Base-by-base conservation (phyloP, 1,140 invertebrate genomes). In the Calephelis virginiensis region DNA sequence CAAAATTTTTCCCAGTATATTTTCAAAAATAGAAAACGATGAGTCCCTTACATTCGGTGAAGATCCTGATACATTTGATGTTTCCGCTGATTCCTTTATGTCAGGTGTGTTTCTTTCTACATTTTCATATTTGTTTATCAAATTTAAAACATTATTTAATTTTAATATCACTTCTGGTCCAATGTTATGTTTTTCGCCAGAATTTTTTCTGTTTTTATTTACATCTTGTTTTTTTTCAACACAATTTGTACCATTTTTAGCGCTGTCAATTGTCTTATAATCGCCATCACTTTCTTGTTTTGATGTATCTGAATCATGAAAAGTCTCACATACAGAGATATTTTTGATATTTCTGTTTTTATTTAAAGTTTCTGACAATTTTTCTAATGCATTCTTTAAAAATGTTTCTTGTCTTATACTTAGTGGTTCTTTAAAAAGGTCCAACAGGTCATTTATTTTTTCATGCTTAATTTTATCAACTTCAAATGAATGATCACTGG, bases 381-480 rank as follows among this genome's bases (percentile, higher is more conserved):
- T 80, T 74, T 83, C 78, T 60, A 90, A 74, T 61, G 85, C 84
- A 72, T 78, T 83, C 72, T 88, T 90, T 10, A 90, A 61, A 62
- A 90, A 88, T 3, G 14, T 70, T 78, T 90, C 88, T 74, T 90
- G 86, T 67, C 83, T 80, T 40, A 86, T 66, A 71, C 78, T 86
- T 11, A 89, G 63, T 10, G 88, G 88, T 70, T 88, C 85, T 68
- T 90, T 88, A 68, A 90, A 90, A 47, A 90, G 69, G 13, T 88
- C 84, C 6, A 90, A 40, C 38, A 90, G 74, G 50, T 90, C 83
- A 17, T 80, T 70, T 56, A 89, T 85, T 76, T 90, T 90, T 66
- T 89, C 77, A 66, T 88, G 85, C 72, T 89, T 89, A 38, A 88
- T 63, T n/a, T 63, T 61, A 61, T 90, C 85, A 5, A 77, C 79